Percentiles rank a stretch among this genome's conserved stretches.
phyloP scores from a whole-genome alignment of 1,140 invertebrate species.

The Procambarus clarkii region DNA sequence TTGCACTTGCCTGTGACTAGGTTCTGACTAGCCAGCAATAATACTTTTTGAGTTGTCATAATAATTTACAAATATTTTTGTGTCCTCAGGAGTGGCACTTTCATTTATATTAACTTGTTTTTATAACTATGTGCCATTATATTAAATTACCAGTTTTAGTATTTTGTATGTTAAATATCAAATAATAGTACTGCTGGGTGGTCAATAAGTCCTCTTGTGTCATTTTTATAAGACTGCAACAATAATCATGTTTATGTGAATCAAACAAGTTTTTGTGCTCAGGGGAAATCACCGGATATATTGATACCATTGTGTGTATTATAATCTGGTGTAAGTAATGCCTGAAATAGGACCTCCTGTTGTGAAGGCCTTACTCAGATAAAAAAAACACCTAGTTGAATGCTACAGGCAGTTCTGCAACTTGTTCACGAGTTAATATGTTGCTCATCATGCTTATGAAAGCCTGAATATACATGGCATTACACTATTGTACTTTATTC shows the following conservation, averaged over 20 bases:
- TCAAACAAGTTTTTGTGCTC: constrained; percentile 12
- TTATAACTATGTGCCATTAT: not conserved
- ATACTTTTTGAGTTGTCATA: not conserved
- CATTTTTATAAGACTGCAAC: not conserved
- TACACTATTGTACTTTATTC: not conserved
- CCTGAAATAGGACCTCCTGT: not conserved
- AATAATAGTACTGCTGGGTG: not conserved
- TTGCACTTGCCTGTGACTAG: not conserved
- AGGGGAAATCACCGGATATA: constrained; percentile 11
- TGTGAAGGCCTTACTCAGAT: not conserved
- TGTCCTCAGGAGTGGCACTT: not conserved
- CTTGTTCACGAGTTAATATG: not conserved
- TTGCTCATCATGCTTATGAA: not conserved
- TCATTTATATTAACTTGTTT: not conserved
- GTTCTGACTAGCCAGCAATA: not conserved
- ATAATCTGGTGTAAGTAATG: not conserved
- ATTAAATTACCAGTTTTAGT: not conserved
- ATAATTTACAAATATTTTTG: not conserved
- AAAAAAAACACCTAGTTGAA: not conserved
- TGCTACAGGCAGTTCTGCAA: too few species aligned
- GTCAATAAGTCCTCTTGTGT: not conserved
- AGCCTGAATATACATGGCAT: not conserved
- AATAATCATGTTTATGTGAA: constrained; percentile 5
- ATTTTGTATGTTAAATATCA: not conserved
- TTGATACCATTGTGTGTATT: not conserved